Evolutionary conservation across 2,797 vertebrate genomes (phyloP).

Genomic region (Neopelma chrysocephalum): DNA sequence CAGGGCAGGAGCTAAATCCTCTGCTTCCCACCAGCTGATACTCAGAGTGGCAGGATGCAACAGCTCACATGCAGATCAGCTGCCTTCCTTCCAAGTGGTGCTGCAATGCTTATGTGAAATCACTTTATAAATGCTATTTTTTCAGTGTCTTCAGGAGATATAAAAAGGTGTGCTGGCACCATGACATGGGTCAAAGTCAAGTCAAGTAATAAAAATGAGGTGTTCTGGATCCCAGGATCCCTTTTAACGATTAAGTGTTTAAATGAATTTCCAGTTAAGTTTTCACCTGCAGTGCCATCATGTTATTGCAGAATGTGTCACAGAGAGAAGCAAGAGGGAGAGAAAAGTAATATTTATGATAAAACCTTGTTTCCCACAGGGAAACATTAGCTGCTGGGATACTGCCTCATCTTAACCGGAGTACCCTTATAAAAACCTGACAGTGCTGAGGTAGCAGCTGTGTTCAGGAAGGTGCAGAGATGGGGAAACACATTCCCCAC

Average conservation of each 20-base stretch:
- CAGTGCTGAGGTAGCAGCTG: neutral
- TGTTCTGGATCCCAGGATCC: neutral
- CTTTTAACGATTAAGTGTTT: neutral
- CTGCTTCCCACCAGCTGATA: neutral
- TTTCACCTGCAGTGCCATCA: slow-evolving; percentile 3
- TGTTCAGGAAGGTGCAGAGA: neutral
- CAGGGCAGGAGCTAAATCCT: neutral
- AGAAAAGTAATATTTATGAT: neutral
- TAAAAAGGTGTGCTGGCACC: neutral
- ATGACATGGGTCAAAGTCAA: neutral
- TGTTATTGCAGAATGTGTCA: neutral
- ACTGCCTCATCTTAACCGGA: neutral
- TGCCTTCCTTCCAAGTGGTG: neutral
- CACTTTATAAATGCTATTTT: neutral
- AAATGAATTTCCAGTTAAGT: neutral
- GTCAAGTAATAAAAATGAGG: neutral
- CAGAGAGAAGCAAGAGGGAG: neutral
- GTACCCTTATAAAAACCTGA: neutral
- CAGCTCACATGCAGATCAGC: neutral
- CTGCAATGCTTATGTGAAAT: neutral
- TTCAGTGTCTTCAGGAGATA: neutral
- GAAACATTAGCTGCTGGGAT: neutral
- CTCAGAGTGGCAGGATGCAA: neutral
- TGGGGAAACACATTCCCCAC: neutral
- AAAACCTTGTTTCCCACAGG: neutral